Evolutionary conservation across 2,797 vertebrate species (phyloP).

Genomic region (Momotus momota): DNA sequence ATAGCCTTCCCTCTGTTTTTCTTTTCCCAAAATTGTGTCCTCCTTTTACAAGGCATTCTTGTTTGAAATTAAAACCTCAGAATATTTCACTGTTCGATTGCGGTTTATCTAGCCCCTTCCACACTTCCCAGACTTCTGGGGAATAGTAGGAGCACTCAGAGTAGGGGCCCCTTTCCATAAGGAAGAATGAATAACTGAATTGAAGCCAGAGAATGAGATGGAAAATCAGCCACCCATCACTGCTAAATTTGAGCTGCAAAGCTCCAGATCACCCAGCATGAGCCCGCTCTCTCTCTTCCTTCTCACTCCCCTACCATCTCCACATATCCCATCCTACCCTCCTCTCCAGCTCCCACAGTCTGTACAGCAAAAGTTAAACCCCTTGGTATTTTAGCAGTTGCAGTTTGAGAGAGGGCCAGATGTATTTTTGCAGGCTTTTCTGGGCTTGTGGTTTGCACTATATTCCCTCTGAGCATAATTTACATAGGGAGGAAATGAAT

Average conservation of each 20-base stretch:
- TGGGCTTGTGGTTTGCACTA: slow-evolving; percentile 36
- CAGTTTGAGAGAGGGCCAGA: slow-evolving; percentile 16
- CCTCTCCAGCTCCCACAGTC: background rate
- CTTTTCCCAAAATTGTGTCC: background rate
- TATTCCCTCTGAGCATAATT: slow-evolving; percentile 64
- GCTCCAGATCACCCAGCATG: background rate
- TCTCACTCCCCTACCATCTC: background rate
- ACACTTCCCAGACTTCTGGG: background rate
- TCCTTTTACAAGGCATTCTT: background rate
- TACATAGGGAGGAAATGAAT: slow-evolving; percentile 65
- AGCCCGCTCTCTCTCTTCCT: background rate
- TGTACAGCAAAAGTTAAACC: background rate
- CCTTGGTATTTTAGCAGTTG: background rate
- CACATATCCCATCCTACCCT: background rate
- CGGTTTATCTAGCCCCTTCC: background rate
- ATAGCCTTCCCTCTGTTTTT: background rate
- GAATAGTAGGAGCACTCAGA: background rate
- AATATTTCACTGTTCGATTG: background rate
- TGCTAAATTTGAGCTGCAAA: background rate
- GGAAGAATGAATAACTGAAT: background rate
- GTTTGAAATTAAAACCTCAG: background rate
- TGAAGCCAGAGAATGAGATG: background rate
- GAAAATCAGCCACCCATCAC: background rate
- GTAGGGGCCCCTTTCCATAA: background rate
- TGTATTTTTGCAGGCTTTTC: slow-evolving; percentile 29